Evolutionary conservation across 2,888 invertebrate genomes (phyloP), one percentile per base, ranked within the genome.

Genomic region (Tiliacea aurago): DNA sequence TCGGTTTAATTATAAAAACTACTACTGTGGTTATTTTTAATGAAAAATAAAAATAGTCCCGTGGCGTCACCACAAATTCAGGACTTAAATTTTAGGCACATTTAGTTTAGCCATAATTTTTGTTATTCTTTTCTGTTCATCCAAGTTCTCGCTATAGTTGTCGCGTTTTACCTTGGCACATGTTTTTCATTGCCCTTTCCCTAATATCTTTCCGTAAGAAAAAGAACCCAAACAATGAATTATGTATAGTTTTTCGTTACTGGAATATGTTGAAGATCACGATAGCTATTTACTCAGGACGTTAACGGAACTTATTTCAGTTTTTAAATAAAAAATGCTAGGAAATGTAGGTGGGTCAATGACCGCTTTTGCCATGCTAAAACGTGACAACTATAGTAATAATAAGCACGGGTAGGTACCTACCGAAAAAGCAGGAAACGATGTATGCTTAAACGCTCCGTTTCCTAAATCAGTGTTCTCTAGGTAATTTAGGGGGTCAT

Each of bases 401-500:
- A n/a, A 28, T 53, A 53, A 28, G 28, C 15, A 55, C 23, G 13
- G 23, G 23, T 53, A 53, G 53, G 51, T 51, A 15, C 13, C 55
- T 55, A 7, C 15, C 55, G 15, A 9, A 55, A 55, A 64, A 51
- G 13, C 62, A 74, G 80, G 67, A 80, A 68, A 61, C 11, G 49
- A 28, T 64, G 37, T 23, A 28, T 55, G n/a, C 18, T 51, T 61
- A 51, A 63, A 61, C 49, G 64, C 41, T 49, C 53, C 28, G 51
- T 78, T 78, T 69, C 66, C 51, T 59, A 80, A 83, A 75, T 75
- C 66, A 80, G 76, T 63, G 58, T 64, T 45, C 33, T 68, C 43
- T 47, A 53, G 23, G 53, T 70, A 83, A 83, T 78, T 78, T 72
- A 70, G 61, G 49, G 45, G 69, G 79, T 58, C 72, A 83, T 78